phyloP scores from a whole-genome alignment of 2,797 vertebrate genomes.

The Cyclura pinguis region DNA sequence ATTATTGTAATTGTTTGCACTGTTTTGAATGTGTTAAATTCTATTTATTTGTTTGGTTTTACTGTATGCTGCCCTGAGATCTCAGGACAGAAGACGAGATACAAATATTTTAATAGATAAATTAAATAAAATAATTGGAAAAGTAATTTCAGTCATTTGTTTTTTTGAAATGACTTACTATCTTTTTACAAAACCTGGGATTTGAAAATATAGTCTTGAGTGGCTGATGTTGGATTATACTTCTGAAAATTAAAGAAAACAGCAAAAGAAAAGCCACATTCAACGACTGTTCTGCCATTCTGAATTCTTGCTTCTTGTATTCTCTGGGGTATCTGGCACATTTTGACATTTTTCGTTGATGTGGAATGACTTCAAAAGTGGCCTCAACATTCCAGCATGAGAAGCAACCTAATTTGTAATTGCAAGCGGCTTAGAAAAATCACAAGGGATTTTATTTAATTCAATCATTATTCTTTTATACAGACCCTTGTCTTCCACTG shows the following conservation, averaged over 20 bases:
- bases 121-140: neutral
- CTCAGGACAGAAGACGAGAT: too few species aligned
- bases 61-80: too few species aligned
- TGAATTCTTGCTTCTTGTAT: neutral
- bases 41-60: too few species aligned
- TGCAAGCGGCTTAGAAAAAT: conserved; percentile 7
- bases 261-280: neutral
- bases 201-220: neutral
- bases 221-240: neutral
- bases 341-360: neutral
- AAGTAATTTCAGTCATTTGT: accelerated
- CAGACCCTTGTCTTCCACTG: neutral
- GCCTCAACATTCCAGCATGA: neutral
- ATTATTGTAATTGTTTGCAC: too few species aligned
- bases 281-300: neutral
- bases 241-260: neutral
- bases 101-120: too few species aligned
- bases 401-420: conserved; percentile 3
- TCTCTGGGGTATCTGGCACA: neutral
- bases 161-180: neutral
- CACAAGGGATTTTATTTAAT: conserved; percentile 26
- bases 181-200: neutral
- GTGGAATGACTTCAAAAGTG: neutral
- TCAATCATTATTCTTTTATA: conserved; percentile 22
- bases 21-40: too few species aligned